phyloP scores from a whole-genome alignment of 1,140 invertebrate genomes.

The Phortica variegata region DNA sequence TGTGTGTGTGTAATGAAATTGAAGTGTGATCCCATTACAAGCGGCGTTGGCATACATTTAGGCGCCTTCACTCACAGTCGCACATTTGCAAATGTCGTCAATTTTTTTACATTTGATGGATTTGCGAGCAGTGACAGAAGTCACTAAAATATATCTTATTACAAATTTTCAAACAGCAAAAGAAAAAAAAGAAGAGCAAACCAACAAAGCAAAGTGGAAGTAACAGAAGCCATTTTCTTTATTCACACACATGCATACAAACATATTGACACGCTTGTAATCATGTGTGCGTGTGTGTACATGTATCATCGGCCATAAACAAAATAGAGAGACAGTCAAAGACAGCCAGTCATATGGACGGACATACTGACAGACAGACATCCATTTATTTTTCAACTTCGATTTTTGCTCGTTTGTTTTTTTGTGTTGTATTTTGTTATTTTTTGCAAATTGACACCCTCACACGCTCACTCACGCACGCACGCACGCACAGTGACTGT shows the following conservation, averaged over 20 bases:
- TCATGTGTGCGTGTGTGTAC: constrained; percentile 26
- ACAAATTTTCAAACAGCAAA: constrained; percentile 29
- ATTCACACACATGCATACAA: constrained; percentile 12
- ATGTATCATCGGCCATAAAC: constrained; percentile 29
- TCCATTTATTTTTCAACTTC: constrained; percentile 54
- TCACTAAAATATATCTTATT: constrained; percentile 55
- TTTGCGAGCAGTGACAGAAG: constrained; percentile 53
- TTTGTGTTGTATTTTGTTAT: constrained; percentile 12
- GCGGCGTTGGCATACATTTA: no score
- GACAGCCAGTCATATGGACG: constrained; percentile 2
- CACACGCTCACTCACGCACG: constrained; percentile 25
- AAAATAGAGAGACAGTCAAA: constrained; percentile 12
- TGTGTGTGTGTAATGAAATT: constrained; percentile 53
- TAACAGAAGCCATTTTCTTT: constrained; percentile 47
- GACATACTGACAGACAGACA: constrained; percentile 20
- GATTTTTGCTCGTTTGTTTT: constrained; percentile 36
- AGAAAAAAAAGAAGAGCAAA: no score
- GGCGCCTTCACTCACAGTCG: constrained; percentile 32
- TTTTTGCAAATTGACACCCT: constrained; percentile 52
- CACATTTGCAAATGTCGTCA: background rate
- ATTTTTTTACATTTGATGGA: constrained; percentile 40
- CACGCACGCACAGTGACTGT: constrained; percentile 11
- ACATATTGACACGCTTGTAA: constrained; percentile 24
- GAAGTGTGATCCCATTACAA: constrained; percentile 55
- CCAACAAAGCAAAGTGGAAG: constrained; percentile 6